Evolutionary conservation across 1,140 invertebrate species (phyloP).

Genomic region (Neodiprion pinetum): DNA sequence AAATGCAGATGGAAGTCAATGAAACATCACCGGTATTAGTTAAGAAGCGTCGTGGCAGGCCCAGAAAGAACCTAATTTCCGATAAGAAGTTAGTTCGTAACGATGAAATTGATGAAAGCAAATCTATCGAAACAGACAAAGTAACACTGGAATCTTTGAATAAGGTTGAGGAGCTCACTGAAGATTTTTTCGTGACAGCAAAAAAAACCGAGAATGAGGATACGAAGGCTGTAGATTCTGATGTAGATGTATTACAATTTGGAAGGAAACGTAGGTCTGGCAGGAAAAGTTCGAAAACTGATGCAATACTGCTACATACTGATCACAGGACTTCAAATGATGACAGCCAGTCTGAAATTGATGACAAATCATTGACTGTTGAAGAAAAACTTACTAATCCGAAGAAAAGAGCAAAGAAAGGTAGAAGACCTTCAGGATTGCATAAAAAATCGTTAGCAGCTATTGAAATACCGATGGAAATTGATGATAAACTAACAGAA

Average conservation of each 20-base stretch:
- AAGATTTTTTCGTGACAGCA: constrained; percentile 21
- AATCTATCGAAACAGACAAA: neutral
- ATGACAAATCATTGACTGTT: constrained; percentile 33
- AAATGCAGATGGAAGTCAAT: neutral
- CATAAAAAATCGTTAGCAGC: neutral
- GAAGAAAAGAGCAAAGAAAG: constrained; percentile 21
- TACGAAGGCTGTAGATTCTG: constrained; percentile 45
- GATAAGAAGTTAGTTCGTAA: constrained; percentile 3
- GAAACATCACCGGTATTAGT: constrained; percentile 8
- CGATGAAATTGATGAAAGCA: neutral
- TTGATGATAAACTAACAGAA: neutral
- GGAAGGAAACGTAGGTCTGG: constrained; percentile 48
- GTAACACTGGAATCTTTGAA: neutral
- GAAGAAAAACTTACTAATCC: constrained; percentile 16
- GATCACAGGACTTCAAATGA: constrained; percentile 43
- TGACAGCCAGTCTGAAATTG: constrained; percentile 51
- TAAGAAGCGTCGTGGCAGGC: constrained; percentile 22
- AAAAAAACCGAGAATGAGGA: constrained; percentile 29
- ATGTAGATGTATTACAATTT: constrained; percentile 45
- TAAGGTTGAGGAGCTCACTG: constrained; percentile 16
- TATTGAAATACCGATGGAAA: neutral
- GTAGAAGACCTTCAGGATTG: constrained; percentile 11
- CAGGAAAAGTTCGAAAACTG: constrained; percentile 47
- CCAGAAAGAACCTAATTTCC: neutral
- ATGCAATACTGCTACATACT: constrained; percentile 42